Evolutionary conservation across 2,888 invertebrate species (phyloP).

Genomic region (Melieria picta): DNA sequence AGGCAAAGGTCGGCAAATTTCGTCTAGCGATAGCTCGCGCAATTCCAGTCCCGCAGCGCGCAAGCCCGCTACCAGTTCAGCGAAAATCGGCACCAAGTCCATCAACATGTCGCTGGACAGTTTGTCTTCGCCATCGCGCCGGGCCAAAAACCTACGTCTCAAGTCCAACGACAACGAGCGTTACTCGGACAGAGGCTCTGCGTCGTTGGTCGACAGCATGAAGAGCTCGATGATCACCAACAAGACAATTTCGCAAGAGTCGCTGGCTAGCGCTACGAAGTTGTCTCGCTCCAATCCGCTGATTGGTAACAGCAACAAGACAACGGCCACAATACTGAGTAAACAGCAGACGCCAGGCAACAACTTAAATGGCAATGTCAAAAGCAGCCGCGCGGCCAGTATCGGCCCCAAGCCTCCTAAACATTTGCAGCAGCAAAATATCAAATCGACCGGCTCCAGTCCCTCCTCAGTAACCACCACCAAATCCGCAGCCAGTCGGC

Average conservation of each 20-base stretch:
- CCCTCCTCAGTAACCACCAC: slow-evolving; percentile 64
- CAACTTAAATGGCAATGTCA: slow-evolving; percentile 24
- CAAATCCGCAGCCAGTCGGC: slow-evolving; percentile 61
- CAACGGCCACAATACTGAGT: slow-evolving; percentile 23
- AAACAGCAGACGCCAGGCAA: slow-evolving; percentile 12
- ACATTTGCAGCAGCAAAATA: slow-evolving; percentile 53
- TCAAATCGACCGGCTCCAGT: slow-evolving; percentile 62
- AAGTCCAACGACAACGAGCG: slow-evolving; percentile 45
- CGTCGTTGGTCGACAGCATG: slow-evolving; percentile 65
- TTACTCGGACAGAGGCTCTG: slow-evolving; percentile 58
- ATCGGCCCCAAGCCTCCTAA: slow-evolving; percentile 45
- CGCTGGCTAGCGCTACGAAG: slow-evolving; percentile 54
- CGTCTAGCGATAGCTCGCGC: slow-evolving; percentile 66
- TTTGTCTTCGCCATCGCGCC: slow-evolving; percentile 58
- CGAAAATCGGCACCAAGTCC: slow-evolving; percentile 58
- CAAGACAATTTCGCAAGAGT: slow-evolving; percentile 65
- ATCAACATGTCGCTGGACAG: slow-evolving; percentile 65
- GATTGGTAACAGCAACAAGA: slow-evolving; percentile 44
- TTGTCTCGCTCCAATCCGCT: slow-evolving; percentile 59
- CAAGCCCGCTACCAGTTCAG: slow-evolving; percentile 45
- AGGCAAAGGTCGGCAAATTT: slow-evolving; percentile 58
- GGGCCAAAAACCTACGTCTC: slow-evolving; percentile 45
- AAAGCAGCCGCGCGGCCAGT: slow-evolving; percentile 39
- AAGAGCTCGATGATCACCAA: slow-evolving; percentile 65
- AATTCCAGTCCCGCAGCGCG: slow-evolving; percentile 58